phyloP scores from a whole-genome alignment of 2,888 invertebrate species.

The Drosophila sordidula region DNA sequence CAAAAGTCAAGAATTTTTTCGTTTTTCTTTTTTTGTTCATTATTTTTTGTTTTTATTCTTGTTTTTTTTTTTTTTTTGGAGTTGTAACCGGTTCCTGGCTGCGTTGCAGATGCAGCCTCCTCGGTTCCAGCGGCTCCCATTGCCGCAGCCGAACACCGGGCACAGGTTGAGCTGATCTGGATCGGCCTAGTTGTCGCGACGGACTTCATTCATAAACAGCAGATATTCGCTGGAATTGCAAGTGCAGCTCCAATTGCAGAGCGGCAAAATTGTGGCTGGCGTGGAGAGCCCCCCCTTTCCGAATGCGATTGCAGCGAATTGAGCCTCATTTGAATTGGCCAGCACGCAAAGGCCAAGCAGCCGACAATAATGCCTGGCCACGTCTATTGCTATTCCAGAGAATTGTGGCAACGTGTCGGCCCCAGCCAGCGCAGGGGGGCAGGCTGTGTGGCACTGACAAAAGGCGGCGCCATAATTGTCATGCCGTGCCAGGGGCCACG shows the following conservation, averaged over 20 bases:
- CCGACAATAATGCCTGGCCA: constrained; percentile 25
- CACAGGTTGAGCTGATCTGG: constrained; percentile 19
- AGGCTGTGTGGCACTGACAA: constrained; percentile 32
- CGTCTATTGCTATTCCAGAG: constrained; percentile 36
- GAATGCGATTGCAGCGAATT: constrained; percentile 29
- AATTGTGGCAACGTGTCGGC: constrained; percentile 27
- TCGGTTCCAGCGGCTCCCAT: constrained; percentile 28
- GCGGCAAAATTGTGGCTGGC: constrained; percentile 1
- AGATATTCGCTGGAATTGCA: constrained; percentile 15
- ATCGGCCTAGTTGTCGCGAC: constrained; percentile 50
- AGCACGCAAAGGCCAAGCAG: constrained; percentile 67
- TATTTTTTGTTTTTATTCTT: constrained; percentile 7
- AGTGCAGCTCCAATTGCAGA: constrained; percentile 23
- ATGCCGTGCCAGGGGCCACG: constrained; percentile 45
- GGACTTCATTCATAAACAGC: constrained; percentile 53
- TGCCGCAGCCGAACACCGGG: constrained; percentile 56
- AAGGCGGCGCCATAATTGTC: constrained; percentile 71
- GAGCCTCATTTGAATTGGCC: constrained; percentile 66
- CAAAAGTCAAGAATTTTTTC: constrained; percentile 75
- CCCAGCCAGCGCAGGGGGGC: background rate
- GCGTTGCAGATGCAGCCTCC: constrained; percentile 38
- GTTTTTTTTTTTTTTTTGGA: constrained; percentile 17
- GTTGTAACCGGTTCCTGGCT: constrained; percentile 69
- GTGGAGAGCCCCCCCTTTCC: constrained; percentile 5
- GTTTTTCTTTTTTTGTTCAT: constrained; percentile 13